Base-by-base conservation (phyloP, 2,113 vertebrate genomes). In the Bettongia penicillata region DNA sequence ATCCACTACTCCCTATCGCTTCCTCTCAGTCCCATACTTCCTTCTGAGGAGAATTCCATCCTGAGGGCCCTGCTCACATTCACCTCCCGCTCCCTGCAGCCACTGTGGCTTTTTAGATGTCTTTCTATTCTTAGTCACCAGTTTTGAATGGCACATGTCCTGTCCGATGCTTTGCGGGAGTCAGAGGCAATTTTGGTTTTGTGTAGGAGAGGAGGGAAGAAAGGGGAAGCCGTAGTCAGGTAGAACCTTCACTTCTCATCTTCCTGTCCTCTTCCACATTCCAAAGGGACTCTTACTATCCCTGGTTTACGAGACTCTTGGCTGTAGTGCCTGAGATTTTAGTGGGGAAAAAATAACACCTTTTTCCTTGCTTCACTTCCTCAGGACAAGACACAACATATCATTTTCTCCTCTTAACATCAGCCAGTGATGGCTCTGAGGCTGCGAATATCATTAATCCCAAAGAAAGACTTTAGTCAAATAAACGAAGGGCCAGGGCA, bases 371-470 rank as follows among this genome's bases (percentile, higher is more conserved):
- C 49, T 4, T 68, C 31, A 49, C 92, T 50, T 57, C 31, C 31
- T 51, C 22, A 51, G 9, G 48, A 55, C 26, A 48, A 97, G 97
- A 94, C 96, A 98, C 96, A 98, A 95, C 97, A 98, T 94, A 97
- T 97, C 51, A 96, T 97, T 98, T 98, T 97, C 97, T 98, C 94
- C 93, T 91, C 95, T 98, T 97, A 97, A 97, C 96, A 94, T 94
- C 95, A 97, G 97, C 97, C 98, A 95, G 96, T 97, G 98, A 96
- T 0, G 92, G 93, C 97, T 98, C 26, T 1, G 92, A 95, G 98
- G 98, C 98, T 98, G 98, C 97, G 98, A 98, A 98, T 97, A 98
- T 98, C 98, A 98, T 98, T 97, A 98, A 97, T 12, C 1, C 94
- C 98, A 97, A 98, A 48, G 96, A 97, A 94, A 98, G 97, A 91